A percentile compares a stretch with the other conserved stretches of the same genome.
phyloP scores from a whole-genome alignment of 2,888 invertebrate species.

The Melolontha melolontha region DNA sequence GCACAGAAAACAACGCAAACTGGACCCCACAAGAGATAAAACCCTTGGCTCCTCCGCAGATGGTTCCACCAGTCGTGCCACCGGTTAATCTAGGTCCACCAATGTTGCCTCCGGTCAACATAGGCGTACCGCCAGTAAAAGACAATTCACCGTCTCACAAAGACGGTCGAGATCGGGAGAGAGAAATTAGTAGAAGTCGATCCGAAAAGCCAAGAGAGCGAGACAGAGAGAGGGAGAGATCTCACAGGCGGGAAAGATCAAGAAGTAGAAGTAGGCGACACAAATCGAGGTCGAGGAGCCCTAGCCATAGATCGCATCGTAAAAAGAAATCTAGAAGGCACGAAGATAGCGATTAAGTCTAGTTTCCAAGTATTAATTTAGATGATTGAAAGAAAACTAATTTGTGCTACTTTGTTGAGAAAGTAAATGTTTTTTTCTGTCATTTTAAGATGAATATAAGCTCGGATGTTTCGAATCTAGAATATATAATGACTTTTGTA shows the following conservation, averaged over 20 bases:
- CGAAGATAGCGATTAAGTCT: constrained; percentile 73
- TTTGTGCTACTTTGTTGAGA: no score
- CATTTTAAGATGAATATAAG: no score
- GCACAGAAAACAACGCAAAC: constrained; percentile 56
- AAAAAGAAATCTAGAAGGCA: constrained; percentile 79
- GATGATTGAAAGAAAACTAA: no score
- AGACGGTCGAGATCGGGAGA: constrained; percentile 48
- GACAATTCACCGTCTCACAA: constrained; percentile 44
- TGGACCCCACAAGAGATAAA: constrained; percentile 77
- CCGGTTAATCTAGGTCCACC: constrained; percentile 60
- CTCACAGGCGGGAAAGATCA: constrained; percentile 77
- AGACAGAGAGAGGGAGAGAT: constrained; percentile 68
- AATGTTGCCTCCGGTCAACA: constrained; percentile 54
- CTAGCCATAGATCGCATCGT: constrained; percentile 71
- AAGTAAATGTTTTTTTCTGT: no score
- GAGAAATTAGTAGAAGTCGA: constrained; percentile 52
- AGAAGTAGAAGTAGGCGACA: constrained; percentile 76
- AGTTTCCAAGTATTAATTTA: neutral
- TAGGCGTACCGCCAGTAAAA: constrained; percentile 50
- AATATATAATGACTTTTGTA: no score
- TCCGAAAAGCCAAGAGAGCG: constrained; percentile 60
- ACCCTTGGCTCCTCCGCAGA: constrained; percentile 73
- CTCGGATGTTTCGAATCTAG: no score
- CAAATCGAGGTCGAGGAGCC: constrained; percentile 77
- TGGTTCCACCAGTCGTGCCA: constrained; percentile 58